phyloP scores from a whole-genome alignment of 2,888 invertebrate species.

The Ormyrus nitidulus region DNA sequence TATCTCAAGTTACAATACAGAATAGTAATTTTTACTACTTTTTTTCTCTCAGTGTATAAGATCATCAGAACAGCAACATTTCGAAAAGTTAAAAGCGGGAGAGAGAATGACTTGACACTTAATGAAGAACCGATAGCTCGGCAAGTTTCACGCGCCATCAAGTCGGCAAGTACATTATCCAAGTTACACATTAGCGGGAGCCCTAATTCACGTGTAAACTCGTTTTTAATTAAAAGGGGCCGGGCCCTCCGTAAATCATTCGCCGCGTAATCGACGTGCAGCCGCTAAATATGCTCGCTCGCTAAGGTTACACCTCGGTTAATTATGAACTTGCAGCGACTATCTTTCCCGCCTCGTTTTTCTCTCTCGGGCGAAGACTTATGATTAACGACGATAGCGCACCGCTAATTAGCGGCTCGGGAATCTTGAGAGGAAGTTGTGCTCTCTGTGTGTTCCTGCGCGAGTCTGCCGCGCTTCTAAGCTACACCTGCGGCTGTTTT shows the following conservation, averaged over 20 bases:
- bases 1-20: background rate
- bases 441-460: background rate
- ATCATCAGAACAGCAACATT: background rate
- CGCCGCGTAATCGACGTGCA: background rate
- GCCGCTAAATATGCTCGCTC: background rate
- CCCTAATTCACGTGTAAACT: constrained; percentile 18
- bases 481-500: background rate
- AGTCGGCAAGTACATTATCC: constrained; percentile 18
- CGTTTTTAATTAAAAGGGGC: constrained; percentile 17
- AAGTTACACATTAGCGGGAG: constrained; percentile 13
- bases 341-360: background rate
- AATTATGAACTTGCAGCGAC: background rate
- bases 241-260: background rate
- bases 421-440: constrained; percentile 1
- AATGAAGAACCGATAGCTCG: constrained; percentile 14
- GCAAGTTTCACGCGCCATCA: background rate
- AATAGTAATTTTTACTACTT: too few species aligned
- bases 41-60: too few species aligned
- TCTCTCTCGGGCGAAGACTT: background rate
- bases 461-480: background rate
- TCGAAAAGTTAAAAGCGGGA: background rate
- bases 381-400: constrained; percentile 31
- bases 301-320: background rate
- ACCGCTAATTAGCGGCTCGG: constrained; percentile 25
- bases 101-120: background rate